A percentile compares a stretch with the other conserved stretches of the same genome.
Conservation (phyloP, 2,888 invertebrate genomes). For the Flexamia atlantica region DNA sequence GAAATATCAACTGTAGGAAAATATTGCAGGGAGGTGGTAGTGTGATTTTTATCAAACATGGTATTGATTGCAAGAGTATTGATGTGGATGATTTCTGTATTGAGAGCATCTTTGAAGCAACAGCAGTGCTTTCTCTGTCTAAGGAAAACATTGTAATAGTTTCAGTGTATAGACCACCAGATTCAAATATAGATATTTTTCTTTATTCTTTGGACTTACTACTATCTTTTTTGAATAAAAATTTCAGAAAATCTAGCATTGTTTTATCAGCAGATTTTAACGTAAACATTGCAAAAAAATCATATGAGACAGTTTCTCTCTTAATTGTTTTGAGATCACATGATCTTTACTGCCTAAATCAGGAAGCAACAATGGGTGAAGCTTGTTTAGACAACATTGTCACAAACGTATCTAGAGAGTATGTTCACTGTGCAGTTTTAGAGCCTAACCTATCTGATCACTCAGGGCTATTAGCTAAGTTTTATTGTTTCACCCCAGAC, state of each 20-base stretch:
- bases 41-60: not conserved
- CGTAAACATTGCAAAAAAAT: not conserved
- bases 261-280: not conserved
- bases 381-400: constrained; percentile 5
- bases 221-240: not conserved
- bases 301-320: not conserved
- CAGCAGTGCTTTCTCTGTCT: not conserved
- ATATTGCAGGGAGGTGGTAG: not conserved
- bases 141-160: not conserved
- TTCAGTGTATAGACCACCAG: not conserved
- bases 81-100: not conserved
- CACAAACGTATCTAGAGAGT: not conserved
- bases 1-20: not conserved
- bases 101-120: not conserved
- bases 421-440: not conserved
- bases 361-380: not conserved
- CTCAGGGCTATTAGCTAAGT: not conserved
- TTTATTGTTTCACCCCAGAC: not conserved
- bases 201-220: not conserved
- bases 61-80: not conserved
- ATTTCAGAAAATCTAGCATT: not conserved
- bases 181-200: constrained; percentile 6
- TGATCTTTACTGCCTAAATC: constrained; percentile 2
- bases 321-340: not conserved
- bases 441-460: not conserved